These are phyloP conservation scores for Lumbricus terrestris DNA, from an alignment of 2,888 invertebrate genomes.

Conservation along the genomic window DNA sequence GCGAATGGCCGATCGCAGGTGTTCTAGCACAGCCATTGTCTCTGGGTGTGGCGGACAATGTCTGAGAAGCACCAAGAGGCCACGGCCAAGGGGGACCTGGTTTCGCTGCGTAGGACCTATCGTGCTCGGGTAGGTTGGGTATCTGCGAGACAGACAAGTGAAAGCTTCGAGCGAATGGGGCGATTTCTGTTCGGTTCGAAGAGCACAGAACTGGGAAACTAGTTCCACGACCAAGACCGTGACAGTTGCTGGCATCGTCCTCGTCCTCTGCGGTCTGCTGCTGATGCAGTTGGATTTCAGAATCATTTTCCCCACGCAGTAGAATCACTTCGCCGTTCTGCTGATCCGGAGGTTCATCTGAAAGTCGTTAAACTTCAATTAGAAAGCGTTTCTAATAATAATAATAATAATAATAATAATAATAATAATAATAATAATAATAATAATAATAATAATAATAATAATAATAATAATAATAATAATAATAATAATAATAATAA, in stretches of 20 bases:
- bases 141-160: neutral
- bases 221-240: neutral
- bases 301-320: neutral
- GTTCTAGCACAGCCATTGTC: neutral
- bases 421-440: too few relatives aligned
- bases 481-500: too few relatives aligned
- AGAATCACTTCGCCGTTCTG: neutral
- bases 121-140: neutral
- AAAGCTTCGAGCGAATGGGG: constrained; percentile 13
- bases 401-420: too few relatives aligned
- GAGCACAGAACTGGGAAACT: neutral
- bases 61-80: neutral
- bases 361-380: neutral
- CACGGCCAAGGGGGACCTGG: neutral
- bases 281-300: neutral
- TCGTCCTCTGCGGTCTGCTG: neutral
- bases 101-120: neutral
- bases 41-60: neutral
- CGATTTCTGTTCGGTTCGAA: neutral
- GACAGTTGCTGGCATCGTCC: neutral
- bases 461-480: too few relatives aligned
- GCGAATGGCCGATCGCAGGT: neutral
- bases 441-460: too few relatives aligned
- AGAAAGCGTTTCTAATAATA: neutral
- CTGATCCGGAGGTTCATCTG: neutral